These are phyloP conservation scores for Acridotheres tristis DNA, from an alignment of 2,797 vertebrate species.

Conservation along the genomic window DNA sequence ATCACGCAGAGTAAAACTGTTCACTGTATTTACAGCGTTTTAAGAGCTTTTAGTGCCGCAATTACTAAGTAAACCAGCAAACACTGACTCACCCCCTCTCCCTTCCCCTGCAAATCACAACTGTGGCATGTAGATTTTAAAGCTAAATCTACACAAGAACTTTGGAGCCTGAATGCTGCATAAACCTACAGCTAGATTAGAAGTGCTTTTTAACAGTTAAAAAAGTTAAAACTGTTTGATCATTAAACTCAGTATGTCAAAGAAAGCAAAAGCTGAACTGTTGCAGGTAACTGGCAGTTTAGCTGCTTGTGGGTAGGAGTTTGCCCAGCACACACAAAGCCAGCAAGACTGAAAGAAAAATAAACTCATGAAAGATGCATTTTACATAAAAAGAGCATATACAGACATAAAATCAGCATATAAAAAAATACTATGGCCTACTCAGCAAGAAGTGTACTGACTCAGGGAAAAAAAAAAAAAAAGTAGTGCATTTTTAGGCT, in stretches of 20 bases:
- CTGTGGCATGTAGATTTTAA: background rate
- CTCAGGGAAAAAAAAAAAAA: background rate
- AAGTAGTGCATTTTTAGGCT: background rate
- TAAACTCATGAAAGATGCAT: background rate
- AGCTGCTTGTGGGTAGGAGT: background rate
- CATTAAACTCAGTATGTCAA: background rate
- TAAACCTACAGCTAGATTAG: background rate
- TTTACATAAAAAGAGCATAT: conserved; percentile 1
- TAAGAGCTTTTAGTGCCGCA: background rate
- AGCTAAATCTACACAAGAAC: background rate
- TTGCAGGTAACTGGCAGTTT: background rate
- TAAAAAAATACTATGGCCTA: conserved; percentile 53
- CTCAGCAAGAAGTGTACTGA: conserved; percentile 33
- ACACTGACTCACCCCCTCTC: background rate
- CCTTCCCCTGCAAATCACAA: background rate
- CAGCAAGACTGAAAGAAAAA: conserved; percentile 25
- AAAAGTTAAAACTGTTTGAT: background rate
- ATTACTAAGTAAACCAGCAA: background rate
- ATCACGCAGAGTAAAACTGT: background rate
- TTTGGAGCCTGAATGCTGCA: background rate
- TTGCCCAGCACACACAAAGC: background rate
- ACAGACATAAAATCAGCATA: conserved; percentile 56
- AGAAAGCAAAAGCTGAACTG: background rate
- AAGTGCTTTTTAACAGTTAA: background rate
- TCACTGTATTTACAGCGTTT: background rate